These are phyloP conservation scores for Hippotragus niger DNA, from an alignment of 2,113 vertebrate genomes.

Conservation along the genomic window DNA sequence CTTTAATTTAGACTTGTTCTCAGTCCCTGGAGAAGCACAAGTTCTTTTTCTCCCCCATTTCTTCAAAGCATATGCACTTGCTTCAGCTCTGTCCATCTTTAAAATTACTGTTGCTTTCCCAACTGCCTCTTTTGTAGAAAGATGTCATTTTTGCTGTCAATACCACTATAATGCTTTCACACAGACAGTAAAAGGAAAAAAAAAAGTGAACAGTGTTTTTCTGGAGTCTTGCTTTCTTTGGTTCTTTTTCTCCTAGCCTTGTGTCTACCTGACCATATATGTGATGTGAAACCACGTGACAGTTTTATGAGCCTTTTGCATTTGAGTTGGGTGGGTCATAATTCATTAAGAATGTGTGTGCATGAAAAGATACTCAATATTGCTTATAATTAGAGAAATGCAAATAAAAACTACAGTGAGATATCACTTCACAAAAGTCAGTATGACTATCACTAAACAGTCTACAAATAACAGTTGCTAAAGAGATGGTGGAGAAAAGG, in stretches of 20 bases:
- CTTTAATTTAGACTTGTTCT: conserved; percentile 7
- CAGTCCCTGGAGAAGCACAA: background rate
- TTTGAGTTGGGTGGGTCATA: background rate
- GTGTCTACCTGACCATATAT: background rate
- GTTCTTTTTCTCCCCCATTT: background rate
- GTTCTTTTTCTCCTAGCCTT: background rate
- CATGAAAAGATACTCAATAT: background rate
- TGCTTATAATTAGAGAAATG: background rate
- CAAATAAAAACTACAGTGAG: background rate
- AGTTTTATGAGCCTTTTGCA: background rate
- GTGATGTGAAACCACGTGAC: background rate
- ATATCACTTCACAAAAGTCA: background rate
- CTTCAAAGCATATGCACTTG: fast-evolving
- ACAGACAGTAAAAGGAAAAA: background rate
- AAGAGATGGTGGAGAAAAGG: background rate
- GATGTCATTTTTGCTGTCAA: background rate
- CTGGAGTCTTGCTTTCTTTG: background rate
- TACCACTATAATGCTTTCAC: background rate
- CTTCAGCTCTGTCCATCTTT: background rate
- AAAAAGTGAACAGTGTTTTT: background rate
- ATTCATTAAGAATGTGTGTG: background rate
- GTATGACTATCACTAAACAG: background rate
- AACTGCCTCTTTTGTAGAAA: background rate
- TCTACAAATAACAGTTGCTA: background rate
- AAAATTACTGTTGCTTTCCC: background rate